Evolutionary conservation across 1,140 invertebrate species (phyloP).

Genomic region (Eumeta japonica): DNA sequence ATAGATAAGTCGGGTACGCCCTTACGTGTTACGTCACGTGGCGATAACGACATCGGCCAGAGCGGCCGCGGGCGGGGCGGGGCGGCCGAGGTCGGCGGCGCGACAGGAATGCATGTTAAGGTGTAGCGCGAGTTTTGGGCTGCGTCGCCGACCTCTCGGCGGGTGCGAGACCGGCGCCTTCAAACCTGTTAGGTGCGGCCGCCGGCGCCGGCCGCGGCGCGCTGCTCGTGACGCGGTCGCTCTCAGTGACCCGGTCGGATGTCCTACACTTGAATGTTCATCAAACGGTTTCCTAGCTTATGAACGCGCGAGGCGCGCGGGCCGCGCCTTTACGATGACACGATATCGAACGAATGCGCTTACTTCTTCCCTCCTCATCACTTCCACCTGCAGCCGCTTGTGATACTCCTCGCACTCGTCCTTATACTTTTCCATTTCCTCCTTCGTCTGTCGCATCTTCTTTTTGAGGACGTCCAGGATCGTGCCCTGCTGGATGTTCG

Average conservation of each 20-base stretch:
- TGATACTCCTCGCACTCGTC: constrained; percentile 92
- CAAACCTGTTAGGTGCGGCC: constrained; percentile 52
- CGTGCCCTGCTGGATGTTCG: constrained; percentile 79
- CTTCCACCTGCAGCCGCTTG: constrained; percentile 85
- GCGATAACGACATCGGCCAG: constrained; percentile 74
- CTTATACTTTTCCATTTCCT: constrained; percentile 96
- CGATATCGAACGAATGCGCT: constrained; percentile 58
- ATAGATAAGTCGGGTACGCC: no score
- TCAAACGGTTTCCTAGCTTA: neutral
- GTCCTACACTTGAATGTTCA: neutral
- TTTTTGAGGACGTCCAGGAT: constrained; percentile 96
- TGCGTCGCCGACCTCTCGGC: neutral
- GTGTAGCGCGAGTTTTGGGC: no score
- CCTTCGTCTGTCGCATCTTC: constrained; percentile 98
- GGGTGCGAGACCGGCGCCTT: no score
- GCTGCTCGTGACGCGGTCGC: no score
- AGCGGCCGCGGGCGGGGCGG: constrained; percentile 97
- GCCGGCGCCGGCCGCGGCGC: constrained; percentile 8
- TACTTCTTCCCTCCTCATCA: constrained; percentile 93
- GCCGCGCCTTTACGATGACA: no score
- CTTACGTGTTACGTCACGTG: constrained; percentile 52
- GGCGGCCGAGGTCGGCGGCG: constrained; percentile 96
- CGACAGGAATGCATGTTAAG: constrained; percentile 39
- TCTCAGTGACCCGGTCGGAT: no score
- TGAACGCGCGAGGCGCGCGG: neutral